These are phyloP conservation scores for Lasioglossum leucozonium DNA, from an alignment of 2,888 invertebrate species.

Conservation along the genomic window DNA sequence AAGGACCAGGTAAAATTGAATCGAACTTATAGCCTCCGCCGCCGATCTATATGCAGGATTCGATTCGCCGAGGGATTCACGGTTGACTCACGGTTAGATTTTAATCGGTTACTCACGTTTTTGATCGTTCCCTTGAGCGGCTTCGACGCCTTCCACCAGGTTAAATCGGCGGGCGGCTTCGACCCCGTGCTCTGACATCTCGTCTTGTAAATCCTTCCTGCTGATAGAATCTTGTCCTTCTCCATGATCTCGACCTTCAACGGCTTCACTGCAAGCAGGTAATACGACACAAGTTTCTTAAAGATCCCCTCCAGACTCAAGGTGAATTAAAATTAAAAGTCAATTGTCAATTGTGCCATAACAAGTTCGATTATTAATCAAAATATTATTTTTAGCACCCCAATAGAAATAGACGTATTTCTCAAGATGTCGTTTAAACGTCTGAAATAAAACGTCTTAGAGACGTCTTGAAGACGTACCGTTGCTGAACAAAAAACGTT, in stretches of 20 bases:
- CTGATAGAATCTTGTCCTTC: slow-evolving; percentile 93
- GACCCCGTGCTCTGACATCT: slow-evolving; percentile 95
- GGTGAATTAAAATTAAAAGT: not conserved
- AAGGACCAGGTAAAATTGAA: slow-evolving; percentile 25
- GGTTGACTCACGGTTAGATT: slow-evolving; percentile 13
- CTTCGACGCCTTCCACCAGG: slow-evolving; percentile 96
- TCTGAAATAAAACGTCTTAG: too few species aligned
- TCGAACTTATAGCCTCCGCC: not conserved
- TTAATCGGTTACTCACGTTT: slow-evolving; percentile 88
- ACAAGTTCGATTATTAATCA: too few species aligned
- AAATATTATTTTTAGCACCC: too few species aligned
- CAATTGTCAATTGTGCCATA: too few species aligned
- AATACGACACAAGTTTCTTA: not conserved
- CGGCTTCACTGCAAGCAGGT: slow-evolving; percentile 91
- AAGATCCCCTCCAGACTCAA: not conserved
- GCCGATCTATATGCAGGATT: not conserved
- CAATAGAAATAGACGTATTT: too few species aligned
- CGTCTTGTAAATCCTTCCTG: slow-evolving; percentile 93
- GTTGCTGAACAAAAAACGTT: too few species aligned
- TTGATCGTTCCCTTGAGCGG: slow-evolving; percentile 92
- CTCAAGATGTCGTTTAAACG: too few species aligned
- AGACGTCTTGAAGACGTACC: too few species aligned
- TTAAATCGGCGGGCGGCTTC: slow-evolving; percentile 93
- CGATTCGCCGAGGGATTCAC: slow-evolving; percentile 19
- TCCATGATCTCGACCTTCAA: slow-evolving; percentile 92